Percentiles rank a stretch among this genome's conserved stretches.
These are phyloP conservation scores for Andrena fulva DNA, from an alignment of 2,888 invertebrate species.

Conservation along the genomic window DNA sequence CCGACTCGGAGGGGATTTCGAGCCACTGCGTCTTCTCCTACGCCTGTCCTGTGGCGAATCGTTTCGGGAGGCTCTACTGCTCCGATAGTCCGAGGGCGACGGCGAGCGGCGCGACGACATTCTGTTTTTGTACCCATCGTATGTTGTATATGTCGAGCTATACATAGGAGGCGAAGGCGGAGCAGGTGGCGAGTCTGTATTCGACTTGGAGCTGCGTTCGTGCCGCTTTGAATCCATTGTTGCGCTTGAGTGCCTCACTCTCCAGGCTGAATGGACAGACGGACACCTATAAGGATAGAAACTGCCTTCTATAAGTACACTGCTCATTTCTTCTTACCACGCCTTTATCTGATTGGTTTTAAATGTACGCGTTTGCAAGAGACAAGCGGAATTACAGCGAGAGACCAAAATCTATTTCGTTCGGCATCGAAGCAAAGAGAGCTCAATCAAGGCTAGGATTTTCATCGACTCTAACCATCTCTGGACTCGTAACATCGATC, in stretches of 20 bases:
- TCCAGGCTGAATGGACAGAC: constrained; percentile 87
- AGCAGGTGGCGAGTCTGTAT: constrained; percentile 77
- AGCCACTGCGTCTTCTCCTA: constrained; percentile 77
- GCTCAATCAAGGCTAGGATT: constrained; percentile 39
- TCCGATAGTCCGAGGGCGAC: constrained; percentile 73
- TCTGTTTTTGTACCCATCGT: constrained; percentile 79
- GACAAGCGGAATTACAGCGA: constrained; percentile 73
- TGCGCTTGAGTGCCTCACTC: constrained; percentile 80
- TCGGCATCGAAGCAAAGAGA: constrained; percentile 24
- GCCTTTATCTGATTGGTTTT: constrained; percentile 77
- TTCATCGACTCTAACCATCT: background rate
- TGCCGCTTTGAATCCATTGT: constrained; percentile 86
- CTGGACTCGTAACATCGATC: background rate
- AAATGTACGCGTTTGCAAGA: constrained; percentile 71
- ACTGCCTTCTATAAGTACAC: constrained; percentile 88
- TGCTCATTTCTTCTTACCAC: constrained; percentile 71
- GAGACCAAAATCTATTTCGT: constrained; percentile 58
- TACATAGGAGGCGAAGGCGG: constrained; percentile 81
- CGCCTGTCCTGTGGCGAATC: constrained; percentile 79
- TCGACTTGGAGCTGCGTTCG: constrained; percentile 84
- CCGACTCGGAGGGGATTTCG: constrained; percentile 76
- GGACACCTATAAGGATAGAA: constrained; percentile 90
- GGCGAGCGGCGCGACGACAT: constrained; percentile 73
- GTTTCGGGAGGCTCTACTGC: constrained; percentile 73
- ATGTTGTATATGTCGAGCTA: constrained; percentile 74